A percentile compares a stretch with the other conserved stretches of the same genome.
Conservation (phyloP, 2,797 vertebrate species). For the Liasis olivaceus region DNA sequence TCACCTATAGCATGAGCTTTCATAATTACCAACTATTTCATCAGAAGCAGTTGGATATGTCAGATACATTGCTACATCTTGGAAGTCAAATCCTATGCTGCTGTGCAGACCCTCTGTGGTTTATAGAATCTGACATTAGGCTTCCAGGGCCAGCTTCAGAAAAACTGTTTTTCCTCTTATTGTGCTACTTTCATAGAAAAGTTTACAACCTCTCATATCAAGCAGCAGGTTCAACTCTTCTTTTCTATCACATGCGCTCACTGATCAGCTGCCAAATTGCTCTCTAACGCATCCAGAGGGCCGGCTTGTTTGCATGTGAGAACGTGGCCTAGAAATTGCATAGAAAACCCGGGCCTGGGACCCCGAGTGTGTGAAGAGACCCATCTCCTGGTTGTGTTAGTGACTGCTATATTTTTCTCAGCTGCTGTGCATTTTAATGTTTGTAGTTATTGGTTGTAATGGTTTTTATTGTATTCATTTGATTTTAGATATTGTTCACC, state of each 20-base stretch:
- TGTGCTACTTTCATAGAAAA: background rate
- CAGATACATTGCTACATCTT: background rate
- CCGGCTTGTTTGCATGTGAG: background rate
- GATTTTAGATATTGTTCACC: background rate
- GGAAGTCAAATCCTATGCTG: background rate
- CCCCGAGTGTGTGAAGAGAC: background rate
- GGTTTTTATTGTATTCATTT: background rate
- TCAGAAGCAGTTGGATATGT: background rate
- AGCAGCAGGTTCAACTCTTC: background rate
- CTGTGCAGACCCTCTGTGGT: background rate
- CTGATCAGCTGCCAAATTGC: background rate
- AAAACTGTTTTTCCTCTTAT: background rate
- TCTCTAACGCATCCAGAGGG: background rate
- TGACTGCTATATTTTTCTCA: background rate
- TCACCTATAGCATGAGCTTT: background rate
- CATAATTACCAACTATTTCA: background rate
- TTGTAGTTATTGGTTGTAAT: background rate
- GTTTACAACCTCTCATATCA: background rate
- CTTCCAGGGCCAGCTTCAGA: background rate
- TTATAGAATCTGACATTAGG: background rate
- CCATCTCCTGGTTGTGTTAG: background rate
- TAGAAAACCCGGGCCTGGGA: background rate
- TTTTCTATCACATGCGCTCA: background rate
- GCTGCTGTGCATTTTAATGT: background rate
- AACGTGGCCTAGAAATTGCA: background rate